Conservation (phyloP, 23 tunicate species). For the Ciona savignyi region DNA sequence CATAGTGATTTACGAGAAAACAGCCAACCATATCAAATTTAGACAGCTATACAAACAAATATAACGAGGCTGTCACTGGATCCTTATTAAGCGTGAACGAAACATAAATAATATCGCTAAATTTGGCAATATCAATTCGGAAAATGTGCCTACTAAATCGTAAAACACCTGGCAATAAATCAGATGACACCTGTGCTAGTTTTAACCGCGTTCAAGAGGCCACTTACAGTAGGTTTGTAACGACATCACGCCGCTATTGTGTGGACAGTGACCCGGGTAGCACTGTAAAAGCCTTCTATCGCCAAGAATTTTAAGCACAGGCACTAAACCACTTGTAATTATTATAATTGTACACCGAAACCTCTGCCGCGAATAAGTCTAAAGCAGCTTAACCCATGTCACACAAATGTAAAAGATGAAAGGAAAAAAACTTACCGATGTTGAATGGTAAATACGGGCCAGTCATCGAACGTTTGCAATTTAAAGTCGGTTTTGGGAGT, state of each 20-base stretch:
- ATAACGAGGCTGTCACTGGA: not conserved
- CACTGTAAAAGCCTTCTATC: too few relatives aligned
- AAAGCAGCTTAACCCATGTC: too few relatives aligned
- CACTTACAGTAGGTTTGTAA: not conserved
- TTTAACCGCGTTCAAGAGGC: not conserved
- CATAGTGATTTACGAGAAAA: not conserved
- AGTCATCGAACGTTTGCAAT: not conserved
- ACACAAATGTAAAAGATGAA: too few relatives aligned
- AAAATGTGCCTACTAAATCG: not conserved
- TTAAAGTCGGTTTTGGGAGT: not conserved
- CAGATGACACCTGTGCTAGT: not conserved
- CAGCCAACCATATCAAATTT: not conserved
- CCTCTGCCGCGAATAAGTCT: too few relatives aligned
- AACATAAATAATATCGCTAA: not conserved
- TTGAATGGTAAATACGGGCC: not conserved
- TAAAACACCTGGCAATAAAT: not conserved
- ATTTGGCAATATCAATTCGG: not conserved
- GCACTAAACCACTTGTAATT: too few relatives aligned
- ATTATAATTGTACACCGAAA: too few relatives aligned
- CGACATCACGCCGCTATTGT: not conserved
- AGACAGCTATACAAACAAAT: not conserved
- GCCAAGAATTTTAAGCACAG: too few relatives aligned
- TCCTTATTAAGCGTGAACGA: not conserved
- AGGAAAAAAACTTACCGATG: not conserved
- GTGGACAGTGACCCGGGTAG: not conserved